Base-by-base conservation (phyloP, 1,140 invertebrate species). In the Pachyrhynchus sulphureomaculatus region DNA sequence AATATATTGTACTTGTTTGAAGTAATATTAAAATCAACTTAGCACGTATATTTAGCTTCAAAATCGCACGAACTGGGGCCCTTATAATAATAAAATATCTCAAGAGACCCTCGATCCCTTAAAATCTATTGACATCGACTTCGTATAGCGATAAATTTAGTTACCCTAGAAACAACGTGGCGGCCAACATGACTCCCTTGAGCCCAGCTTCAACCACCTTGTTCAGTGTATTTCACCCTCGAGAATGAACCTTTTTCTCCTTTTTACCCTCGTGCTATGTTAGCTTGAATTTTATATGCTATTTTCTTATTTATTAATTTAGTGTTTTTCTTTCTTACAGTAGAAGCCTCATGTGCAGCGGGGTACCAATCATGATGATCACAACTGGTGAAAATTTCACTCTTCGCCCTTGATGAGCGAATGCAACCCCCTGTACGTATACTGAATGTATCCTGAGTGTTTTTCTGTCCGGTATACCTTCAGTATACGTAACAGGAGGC, bases 371-470 rank as follows among this genome's bases (percentile, higher is more conserved):
- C 15, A 9, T 6, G 41, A 8, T 3, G 4, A 13, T 8, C n/a
- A n/a, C n/a, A n/a, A n/a, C n/a, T n/a, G n/a, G n/a, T n/a, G n/a
- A n/a, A n/a, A n/a, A n/a, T n/a, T n/a, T n/a, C n/a, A n/a, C n/a
- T n/a, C 26, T 56, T 51, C 60, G 13, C 33, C 32, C 23, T 39
- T 15, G 60, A 49, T 37, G 60, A 48, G 18, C 29, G 60, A 55
- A 62, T 62, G 60, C 60, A 86, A 88, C 89, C 85, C 88, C 92
- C 91, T 94, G 91, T 89, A 95, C 92, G 93, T 95, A 95, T 95
- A 95, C 93, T 95, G 91, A 95, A 94, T 95, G 92, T 95, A 95
- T 95, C 92, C 93, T 95, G 93, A 95, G 92, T 93, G 90, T 85
- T 84, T 55, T 88, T 87, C 87, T 91, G 89, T 95, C 92, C 92